Evolutionary conservation across 1,140 invertebrate genomes (phyloP), one percentile per base, ranked within the genome.

Genomic region (Dendroctonus valens): DNA sequence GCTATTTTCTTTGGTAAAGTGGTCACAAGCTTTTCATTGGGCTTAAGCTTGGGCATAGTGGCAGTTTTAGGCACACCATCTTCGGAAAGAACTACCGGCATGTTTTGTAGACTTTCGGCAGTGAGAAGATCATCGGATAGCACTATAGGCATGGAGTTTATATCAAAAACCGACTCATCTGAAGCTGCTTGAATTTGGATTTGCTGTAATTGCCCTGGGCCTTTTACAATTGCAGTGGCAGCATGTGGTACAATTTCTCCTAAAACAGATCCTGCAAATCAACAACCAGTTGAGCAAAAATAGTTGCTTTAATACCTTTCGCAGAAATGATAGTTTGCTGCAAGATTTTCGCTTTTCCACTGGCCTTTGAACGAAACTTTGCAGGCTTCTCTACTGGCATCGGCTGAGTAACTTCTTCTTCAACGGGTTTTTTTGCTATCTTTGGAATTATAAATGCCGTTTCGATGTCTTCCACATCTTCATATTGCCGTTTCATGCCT

Each of bases 131-230:
- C 85, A 67, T 90, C 87, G 9, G 85, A 86, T 8, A 89, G 73
- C 2, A 89, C 85, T 64, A 90, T 86, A 2, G 88, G 88, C 84
- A 89, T 89, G 14, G 86, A 88, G 75, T 87, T 86, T 37, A 89
- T 89, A 72, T 89, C 88, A 59, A 89, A 83, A 15, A 87, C 81
- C 70, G 84, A 79, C n/a, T 88, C 86, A 53, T 84, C 82, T 2
- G 65, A 71, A 78, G 80, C 15, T 53, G 65, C 65, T 75, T 76
- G 69, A 61, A 46, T 42, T 51, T 58, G 53, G 6, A 53, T 51
- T 5, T 54, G 12, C n/a, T 41, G 48, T 39, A 41, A 15, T 11
- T 39, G 26, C n/a, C 12, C 42, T 14, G 39, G n/a, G 11, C 41
- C 40, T 46, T 53, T 52, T 7, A 57, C 26, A 37, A 38, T 11